phyloP scores from a whole-genome alignment of 2,888 invertebrate genomes.

The Ormyrus labotus region DNA sequence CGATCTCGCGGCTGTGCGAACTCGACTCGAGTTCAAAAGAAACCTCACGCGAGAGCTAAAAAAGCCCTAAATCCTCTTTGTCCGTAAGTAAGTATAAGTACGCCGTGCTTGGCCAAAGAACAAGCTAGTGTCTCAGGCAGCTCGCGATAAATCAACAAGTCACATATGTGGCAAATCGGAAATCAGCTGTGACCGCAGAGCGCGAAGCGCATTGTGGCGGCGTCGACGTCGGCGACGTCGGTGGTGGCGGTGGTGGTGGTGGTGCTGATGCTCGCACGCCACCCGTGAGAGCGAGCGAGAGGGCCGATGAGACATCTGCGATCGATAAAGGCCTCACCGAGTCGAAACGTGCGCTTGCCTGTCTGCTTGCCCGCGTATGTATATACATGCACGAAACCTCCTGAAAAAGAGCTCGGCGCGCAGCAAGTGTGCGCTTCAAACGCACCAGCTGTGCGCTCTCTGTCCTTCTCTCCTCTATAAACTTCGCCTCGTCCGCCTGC shows the following conservation, averaged over 20 bases:
- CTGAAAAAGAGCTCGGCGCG: too few relatives aligned
- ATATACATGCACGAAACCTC: too few relatives aligned
- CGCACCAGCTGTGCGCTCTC: slow-evolving; percentile 56
- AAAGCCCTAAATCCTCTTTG: neutral
- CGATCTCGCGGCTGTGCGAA: too few relatives aligned
- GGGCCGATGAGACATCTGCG: neutral
- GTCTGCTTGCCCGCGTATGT: neutral
- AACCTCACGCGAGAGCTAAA: too few relatives aligned
- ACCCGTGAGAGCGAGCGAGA: slow-evolving; percentile 24
- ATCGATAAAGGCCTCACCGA: neutral
- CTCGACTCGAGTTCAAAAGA: too few relatives aligned
- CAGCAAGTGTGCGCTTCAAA: neutral
- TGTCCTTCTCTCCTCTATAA: slow-evolving; percentile 18
- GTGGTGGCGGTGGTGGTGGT: neutral
- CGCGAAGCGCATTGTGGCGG: neutral
- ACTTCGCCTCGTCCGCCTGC: too few relatives aligned
- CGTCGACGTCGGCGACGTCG: neutral
- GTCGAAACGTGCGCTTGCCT: too few relatives aligned
- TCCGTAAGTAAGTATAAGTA: neutral
- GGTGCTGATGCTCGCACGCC: neutral
- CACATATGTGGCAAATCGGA: slow-evolving; percentile 23
- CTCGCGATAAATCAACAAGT: slow-evolving; percentile 43
- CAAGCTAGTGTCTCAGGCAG: too few relatives aligned
- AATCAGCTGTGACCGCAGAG: slow-evolving; percentile 35
- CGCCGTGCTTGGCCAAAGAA: too few relatives aligned